Base-by-base conservation (phyloP, 2,797 vertebrate genomes). In the Hippocampus kuda region DNA sequence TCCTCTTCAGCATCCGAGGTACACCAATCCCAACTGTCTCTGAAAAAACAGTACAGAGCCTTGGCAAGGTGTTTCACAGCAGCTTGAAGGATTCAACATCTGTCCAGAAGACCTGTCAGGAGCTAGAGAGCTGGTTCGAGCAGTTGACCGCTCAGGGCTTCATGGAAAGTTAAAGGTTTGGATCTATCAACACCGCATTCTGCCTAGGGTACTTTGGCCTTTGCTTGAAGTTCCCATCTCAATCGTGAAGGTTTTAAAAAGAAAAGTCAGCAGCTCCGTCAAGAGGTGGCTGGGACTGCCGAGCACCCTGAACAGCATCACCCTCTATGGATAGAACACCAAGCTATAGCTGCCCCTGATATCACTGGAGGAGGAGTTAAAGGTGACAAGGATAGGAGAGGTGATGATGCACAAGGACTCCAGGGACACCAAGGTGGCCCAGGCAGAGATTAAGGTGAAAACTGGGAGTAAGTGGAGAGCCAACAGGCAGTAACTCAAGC, bases 221-320 rank as follows among this genome's bases (percentile, higher is more conserved):
- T 26, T 66, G 2, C 46, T 66, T 15, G 26, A 26, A 5, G 24
- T 66, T 10, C 48, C 48, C 5, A 51, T 66, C 2, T 49, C 26
- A 12, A 66, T 16, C 5, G 46, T 51, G 5, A 18, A 49, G 65
- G 27, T 11, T n/a, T 9, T 13, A 12, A 24, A 66, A 22, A 30
- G 26, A 8, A 51, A 30, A 18, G 46, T 66, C 27, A 51, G 15
- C 44, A 13, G 12, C 18, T 62, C 2, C 16, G 34, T 38, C 34
- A 38, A 38, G 26, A 68, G 51, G 46, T 74, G 69, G 69, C 46
- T 74, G 18, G 64, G 67, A 5, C 22, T 74, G 10, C 67, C 67
- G 1, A 49, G 49, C 30, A 77, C 59, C 24, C 65, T 68, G 7
- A 71, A 68, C 42, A 77, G 44, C 72, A 77, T 77, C 24, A 13